Evolutionary conservation across 2,888 invertebrate genomes (phyloP).

Genomic region (Muschampia plurimacula): DNA sequence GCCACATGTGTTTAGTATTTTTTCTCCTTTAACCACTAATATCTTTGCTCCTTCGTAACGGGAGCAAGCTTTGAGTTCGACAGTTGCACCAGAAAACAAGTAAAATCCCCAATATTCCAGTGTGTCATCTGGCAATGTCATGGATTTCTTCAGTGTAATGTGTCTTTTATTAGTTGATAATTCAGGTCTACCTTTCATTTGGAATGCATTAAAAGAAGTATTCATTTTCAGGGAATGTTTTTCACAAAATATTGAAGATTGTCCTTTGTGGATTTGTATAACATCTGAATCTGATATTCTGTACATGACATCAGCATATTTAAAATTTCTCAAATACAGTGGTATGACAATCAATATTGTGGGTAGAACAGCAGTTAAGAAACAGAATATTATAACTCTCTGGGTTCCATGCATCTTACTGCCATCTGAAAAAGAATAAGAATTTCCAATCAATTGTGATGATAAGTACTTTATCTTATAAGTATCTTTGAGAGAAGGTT

Average conservation of each 20-base stretch:
- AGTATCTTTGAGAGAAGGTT: too few relatives aligned
- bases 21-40: conserved; percentile 92
- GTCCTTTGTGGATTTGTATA: conserved; percentile 92
- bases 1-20: conserved; percentile 91
- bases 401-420: conserved; percentile 92
- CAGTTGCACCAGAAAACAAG: conserved; percentile 91
- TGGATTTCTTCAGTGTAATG: conserved; percentile 91
- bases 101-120: conserved; percentile 96
- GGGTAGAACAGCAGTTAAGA: conserved; percentile 91
- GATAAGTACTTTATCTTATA: too few relatives aligned
- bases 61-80: conserved; percentile 92
- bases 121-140: conserved; percentile 93
- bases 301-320: conserved; percentile 92
- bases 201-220: conserved; percentile 89
- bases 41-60: conserved; percentile 92
- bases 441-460: neutral
- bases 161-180: conserved; percentile 90
- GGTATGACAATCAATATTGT: conserved; percentile 91
- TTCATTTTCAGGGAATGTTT: conserved; percentile 92
- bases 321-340: conserved; percentile 90
- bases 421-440: conserved; percentile 80
- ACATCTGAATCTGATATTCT: conserved; percentile 94
- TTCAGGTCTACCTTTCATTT: conserved; percentile 89
- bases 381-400: conserved; percentile 91
- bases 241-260: conserved; percentile 93